Base-by-base conservation (phyloP, 2,113 vertebrate species). In the Colius striatus region DNA sequence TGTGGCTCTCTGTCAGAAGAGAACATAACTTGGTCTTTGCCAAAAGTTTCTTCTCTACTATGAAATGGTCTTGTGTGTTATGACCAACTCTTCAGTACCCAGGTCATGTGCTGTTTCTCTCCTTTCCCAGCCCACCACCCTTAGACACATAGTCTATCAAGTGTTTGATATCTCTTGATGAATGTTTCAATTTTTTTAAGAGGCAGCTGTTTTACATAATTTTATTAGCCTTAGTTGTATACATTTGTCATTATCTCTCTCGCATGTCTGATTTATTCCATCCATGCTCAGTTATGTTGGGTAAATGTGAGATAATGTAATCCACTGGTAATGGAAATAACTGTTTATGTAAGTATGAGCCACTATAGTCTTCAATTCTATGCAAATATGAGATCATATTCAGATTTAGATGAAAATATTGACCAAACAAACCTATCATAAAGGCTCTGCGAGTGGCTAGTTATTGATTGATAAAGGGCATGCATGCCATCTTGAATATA, bases 31-130 rank as follows among this genome's bases (percentile, higher is more conserved):
- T 34, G 17, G 13, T 26, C 48, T 71, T 77, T 60, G 29, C 30
- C 22, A 30, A 8, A 45, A 29, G 10, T 41, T 76, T 32, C 2
- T 68, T 11, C 23, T 73, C 10, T 79, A 0, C 58, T 62, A 36
- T 2, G 26, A 63, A 75, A 60, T 13, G 16, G 10, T 16, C 11
- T 4, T 53, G 29, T 8, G 13, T 0, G 1, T 76, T 48, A 14
- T 0, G 2, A 27, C 43, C 67, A 60, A 0, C 12, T 58, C 29
- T 29, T 71, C 5, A 11, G 53, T 60, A 51, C 16, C 6, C 32
- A 32, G 26, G 7, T 23, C 34, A 5, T 18, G 29, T 48, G 29
- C 60, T 51, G 17, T 29, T 66, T 68, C 55, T 45, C 11, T 48
- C 36, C 50, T 67, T 60, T 50, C 27, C 27, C 16, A 75, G 0